Evolutionary conservation across 2,797 vertebrate genomes (phyloP).

Genomic region (Acomys russatus): DNA sequence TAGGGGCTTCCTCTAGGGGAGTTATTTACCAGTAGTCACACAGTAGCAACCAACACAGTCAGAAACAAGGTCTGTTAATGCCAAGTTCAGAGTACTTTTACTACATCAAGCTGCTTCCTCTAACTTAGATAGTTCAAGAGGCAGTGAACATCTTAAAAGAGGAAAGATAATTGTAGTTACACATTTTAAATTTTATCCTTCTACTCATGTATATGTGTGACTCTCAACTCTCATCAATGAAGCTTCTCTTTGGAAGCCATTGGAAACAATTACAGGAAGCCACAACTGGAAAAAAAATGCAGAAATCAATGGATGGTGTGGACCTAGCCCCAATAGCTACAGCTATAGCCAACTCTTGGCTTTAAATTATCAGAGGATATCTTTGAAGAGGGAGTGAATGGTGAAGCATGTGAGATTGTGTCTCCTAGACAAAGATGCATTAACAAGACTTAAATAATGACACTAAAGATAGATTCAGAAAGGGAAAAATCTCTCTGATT

Average conservation of each 20-base stretch:
- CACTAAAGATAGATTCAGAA: not conserved
- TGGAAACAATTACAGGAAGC: not conserved
- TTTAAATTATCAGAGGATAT: not conserved
- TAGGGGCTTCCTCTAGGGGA: not conserved
- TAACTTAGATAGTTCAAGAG: not conserved
- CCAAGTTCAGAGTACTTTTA: not conserved
- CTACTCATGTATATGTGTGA: not conserved
- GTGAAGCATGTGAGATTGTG: not conserved
- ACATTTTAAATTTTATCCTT: not conserved
- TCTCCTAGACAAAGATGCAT: not conserved
- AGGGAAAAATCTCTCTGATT: not conserved
- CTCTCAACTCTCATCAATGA: not conserved
- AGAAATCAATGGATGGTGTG: not conserved
- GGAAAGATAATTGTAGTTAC: not conserved
- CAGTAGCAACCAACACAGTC: not conserved
- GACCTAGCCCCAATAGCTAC: not conserved
- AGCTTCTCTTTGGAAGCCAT: not conserved
- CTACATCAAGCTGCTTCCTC: not conserved
- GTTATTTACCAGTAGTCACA: not conserved
- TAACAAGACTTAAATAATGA: not conserved
- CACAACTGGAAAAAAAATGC: too few species aligned
- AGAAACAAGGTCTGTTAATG: not conserved
- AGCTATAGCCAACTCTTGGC: too few species aligned
- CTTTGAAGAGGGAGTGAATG: not conserved
- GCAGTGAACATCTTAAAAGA: slow-evolving; percentile 1